A percentile compares a stretch with the other conserved stretches of the same genome.
Conservation (phyloP, 2,888 invertebrate genomes). For the Arctia plantaginis region DNA sequence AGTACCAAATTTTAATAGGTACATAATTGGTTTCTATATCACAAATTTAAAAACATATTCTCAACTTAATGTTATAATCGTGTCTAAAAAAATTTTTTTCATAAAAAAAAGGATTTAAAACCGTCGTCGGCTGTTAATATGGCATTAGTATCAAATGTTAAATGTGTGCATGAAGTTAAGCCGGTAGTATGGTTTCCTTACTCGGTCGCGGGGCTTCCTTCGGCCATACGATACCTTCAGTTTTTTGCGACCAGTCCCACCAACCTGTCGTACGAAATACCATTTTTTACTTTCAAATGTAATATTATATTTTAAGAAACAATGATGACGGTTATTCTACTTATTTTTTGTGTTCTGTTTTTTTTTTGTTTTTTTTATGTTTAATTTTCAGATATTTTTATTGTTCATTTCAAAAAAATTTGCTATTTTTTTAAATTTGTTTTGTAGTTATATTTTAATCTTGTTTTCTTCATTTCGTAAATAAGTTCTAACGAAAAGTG, state of each 20-base stretch:
- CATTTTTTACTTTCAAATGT: slow-evolving; percentile 3
- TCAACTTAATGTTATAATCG: background rate
- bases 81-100: background rate
- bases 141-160: slow-evolving; percentile 61
- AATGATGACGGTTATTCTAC: background rate
- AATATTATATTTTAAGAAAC: slow-evolving; percentile 20
- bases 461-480: no score
- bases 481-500: background rate
- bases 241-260: slow-evolving; percentile 59
- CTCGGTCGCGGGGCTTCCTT: slow-evolving; percentile 63
- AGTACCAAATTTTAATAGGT: background rate
- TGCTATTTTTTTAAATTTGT: background rate
- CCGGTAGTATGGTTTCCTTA: slow-evolving; percentile 80
- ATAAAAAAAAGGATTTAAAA: background rate
- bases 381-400: slow-evolving; percentile 26
- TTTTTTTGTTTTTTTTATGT: slow-evolving; percentile 35
- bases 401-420: background rate
- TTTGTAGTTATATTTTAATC: slow-evolving; percentile 3
- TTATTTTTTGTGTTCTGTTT: slow-evolving; percentile 11
- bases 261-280: slow-evolving; percentile 31
- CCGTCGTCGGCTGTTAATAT: background rate
- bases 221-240: slow-evolving; percentile 45
- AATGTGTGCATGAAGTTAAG: slow-evolving; percentile 69
- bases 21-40: background rate
- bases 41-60: background rate